A percentile compares a stretch with the other conserved stretches of the same genome.
These are phyloP conservation scores for Furcifer pardalis DNA, from an alignment of 2,797 vertebrate species.

Conservation along the genomic window DNA sequence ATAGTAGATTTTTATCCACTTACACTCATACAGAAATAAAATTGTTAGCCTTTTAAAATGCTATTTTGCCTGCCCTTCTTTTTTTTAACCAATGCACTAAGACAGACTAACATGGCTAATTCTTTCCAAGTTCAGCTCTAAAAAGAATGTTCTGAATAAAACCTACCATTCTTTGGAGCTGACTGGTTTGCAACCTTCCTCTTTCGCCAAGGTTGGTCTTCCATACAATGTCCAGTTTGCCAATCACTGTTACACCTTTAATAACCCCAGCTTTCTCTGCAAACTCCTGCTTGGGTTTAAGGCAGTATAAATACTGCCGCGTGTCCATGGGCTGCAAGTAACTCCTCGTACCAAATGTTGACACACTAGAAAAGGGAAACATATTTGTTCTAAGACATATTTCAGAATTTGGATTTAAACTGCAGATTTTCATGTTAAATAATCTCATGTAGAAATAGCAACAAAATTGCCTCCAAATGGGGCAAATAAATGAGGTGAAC, in stretches of 20 bases:
- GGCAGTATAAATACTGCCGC: slow-evolving; percentile 95
- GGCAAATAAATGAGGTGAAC: slow-evolving; percentile 1
- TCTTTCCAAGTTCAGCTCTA: background rate
- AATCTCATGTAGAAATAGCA: slow-evolving; percentile 23
- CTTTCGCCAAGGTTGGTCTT: slow-evolving; percentile 97
- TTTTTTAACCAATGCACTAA: no score
- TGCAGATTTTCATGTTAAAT: no score
- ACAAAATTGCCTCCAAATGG: background rate
- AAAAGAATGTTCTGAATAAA: background rate
- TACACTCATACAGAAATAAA: no score
- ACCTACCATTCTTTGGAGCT: slow-evolving; percentile 96
- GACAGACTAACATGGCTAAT: no score
- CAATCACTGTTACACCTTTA: slow-evolving; percentile 97
- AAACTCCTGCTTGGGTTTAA: slow-evolving; percentile 96
- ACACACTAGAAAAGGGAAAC: slow-evolving; percentile 76
- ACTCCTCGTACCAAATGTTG: slow-evolving; percentile 96
- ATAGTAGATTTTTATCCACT: no score
- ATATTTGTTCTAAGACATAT: background rate
- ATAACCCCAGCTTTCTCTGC: slow-evolving; percentile 98
- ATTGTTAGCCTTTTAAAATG: no score
- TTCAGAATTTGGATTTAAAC: background rate
- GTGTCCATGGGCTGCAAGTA: slow-evolving; percentile 98
- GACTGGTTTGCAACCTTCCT: slow-evolving; percentile 95
- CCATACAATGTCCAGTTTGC: slow-evolving; percentile 98
- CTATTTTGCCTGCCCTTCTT: no score